Evolutionary conservation across 30 jellyfish, hydroid and myxozoan species (phyloP), one percentile per base, ranked within the genome.

Genomic region (Morbakka virulenta): DNA sequence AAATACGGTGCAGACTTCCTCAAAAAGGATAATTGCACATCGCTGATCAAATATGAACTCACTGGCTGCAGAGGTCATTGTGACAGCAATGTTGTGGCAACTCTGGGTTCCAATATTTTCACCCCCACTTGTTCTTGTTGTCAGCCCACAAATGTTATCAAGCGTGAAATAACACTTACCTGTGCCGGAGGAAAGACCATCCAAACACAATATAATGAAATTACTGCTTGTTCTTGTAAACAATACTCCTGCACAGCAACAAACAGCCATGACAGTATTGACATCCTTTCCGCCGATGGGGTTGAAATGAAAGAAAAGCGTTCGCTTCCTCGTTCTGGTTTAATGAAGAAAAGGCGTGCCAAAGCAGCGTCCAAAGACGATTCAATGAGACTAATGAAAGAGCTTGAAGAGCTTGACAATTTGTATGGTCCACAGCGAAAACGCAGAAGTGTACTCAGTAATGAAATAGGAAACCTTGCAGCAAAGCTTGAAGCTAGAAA

Each of bases 1-100:
- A 52, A 36, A 14, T 77, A 1, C 32, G 89, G 90, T 3, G 69
- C 68, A 20, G 49, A 71, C 34, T 20, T 12, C n/a, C 32, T 89
- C 31, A 32, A 20, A 14, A 49, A 71, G 29, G 94, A 93, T 32
- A 82, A 79, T 62, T 89, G 97, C 73, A 76, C 81, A 11, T 89
- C 97, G 2, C 21, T 74, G 49, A 69, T 32, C 62, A 69, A 64
- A 4, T 83, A 83, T 80, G 82, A 70, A 32, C 36, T 66, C 62
- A 89, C 97, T 3, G 96, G 97, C 65, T 89, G 97, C 50, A 76
- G 81, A 29, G 97, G 97, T 23, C 27, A 72, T 4, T 89, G 97
- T 78, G 86, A 82, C 34, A 76, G 90, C 53, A 24, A 71, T 2
- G 74, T 77, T 0, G 32, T 9, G 72, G 97, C 97, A 2, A 32